Conservation (phyloP, 2,113 vertebrate genomes). For the Ardeotis arabs region DNA sequence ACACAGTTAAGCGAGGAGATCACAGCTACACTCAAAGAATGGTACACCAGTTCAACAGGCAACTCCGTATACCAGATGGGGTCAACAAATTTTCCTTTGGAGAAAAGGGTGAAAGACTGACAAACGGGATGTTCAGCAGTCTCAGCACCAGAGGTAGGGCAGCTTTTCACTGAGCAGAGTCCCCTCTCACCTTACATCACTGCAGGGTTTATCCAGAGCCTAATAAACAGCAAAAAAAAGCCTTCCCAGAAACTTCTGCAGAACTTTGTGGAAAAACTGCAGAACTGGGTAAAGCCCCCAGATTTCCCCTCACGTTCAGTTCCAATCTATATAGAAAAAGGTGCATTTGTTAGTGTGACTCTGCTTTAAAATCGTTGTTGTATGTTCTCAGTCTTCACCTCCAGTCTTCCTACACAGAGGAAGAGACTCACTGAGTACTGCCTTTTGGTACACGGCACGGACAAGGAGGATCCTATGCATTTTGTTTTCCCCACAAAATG, state of each 20-base stretch:
- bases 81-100: background rate
- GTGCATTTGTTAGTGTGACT: background rate
- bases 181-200: background rate
- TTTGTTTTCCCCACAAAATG: background rate
- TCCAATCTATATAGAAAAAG: background rate
- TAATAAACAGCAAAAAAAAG: background rate
- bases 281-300: background rate
- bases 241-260: background rate
- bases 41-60: background rate
- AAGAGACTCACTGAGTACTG: background rate
- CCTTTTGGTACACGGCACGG: background rate
- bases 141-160: background rate
- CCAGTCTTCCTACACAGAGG: background rate
- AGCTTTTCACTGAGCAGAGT: background rate
- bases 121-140: background rate
- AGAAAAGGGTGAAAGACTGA: background rate
- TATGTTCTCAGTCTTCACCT: background rate
- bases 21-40: background rate
- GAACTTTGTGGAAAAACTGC: background rate
- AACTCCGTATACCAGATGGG: background rate
- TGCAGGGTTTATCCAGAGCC: background rate
- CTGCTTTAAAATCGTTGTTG: background rate
- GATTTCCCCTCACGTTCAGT: background rate
- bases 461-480: fast-evolving
- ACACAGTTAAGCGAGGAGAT: background rate